Base-by-base conservation (phyloP, 2,888 invertebrate species). In the Chymomyza procnemis region DNA sequence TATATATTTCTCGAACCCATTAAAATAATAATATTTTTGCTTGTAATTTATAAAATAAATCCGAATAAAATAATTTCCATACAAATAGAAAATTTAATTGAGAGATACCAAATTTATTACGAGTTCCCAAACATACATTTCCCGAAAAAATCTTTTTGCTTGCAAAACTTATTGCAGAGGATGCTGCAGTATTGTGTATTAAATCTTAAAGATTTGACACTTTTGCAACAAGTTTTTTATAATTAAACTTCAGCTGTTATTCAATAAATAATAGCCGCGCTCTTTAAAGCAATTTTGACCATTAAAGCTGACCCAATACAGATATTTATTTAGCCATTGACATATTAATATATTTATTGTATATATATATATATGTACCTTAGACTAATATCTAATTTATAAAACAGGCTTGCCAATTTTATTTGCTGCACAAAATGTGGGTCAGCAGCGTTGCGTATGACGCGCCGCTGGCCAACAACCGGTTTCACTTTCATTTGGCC, bases 371-470 rank as follows among this genome's bases (percentile, higher is more conserved):
- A 50, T 57, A 4, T 22, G 26, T 21, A 54, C 46, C 46, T 64
- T 26, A 50, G 58, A 64, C 63, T 64, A 63, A 65, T 73, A 54
- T 58, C 60, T 52, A n/a, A 56, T 67, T 71, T 21, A 67, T 34
- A 65, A 75, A 74, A 75, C 77, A 66, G 75, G 80, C 80, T 83
- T 83, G 81, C 81, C 68, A 83, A 73, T 83, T 76, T 74, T 66
- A 41, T 71, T 62, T 66, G 22, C 67, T 70, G 66, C 71, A 69
- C 52, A 62, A 75, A 76, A 81, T 77, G 81, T 81, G 73, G 84
- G 81, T 81, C 84, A 81, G 73, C 9, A 41, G 78, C 69, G 67
- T 80, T 83, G 83, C 80, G 81, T 81, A 78, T 79, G 78, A 75
- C 75, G 84, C 67, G 79, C 55, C 67, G 66, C 41, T n/a, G 8